Evolutionary conservation across 2,113 vertebrate species (phyloP), one percentile per base, ranked within the genome.

Genomic region (Garra rufa): DNA sequence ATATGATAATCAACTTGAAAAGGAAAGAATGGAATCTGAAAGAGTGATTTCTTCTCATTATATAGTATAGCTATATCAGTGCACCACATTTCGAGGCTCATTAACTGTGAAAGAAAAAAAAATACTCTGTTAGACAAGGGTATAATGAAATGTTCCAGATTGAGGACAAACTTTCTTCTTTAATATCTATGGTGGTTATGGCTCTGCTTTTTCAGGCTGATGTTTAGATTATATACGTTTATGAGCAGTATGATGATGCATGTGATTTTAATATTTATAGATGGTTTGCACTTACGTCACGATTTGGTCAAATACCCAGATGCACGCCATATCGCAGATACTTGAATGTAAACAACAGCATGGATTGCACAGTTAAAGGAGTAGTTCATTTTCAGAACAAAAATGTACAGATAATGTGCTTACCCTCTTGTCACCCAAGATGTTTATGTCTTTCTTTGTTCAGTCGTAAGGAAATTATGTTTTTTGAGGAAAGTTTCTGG

Each of bases 31-130:
- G 19, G 1, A 76, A 76, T 76, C 3, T 75, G 11, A 15, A 19
- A 75, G 44, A 30, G 46, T 75, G 73, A 52, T 76, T 52, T 34
- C 75, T 38, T 76, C 28, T 24, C 50, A 76, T 76, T 76, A 57
- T 55, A 76, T 38, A 57, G 28, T 38, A 57, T 57, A 55, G 55
- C 9, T 52, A 38, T 76, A 55, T 76, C 28, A 76, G 28, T n/a
- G 48, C 75, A 76, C 52, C 74, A 76, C 46, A 77, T 77, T 77
- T 77, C 30, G 0, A 77, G 30, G 17, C n/a, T 61, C 57, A 79
- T 43, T 44, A 61, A 79, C 76, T 28, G 57, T 79, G 38, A 44
- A 44, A 24, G 34, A 15, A 50, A 61, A 50, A 61, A 30, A 63
- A 24, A 46, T 28, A 46, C 9, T 46, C 15, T 46, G 34, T 61